These are phyloP conservation scores for Pseudotriccus pelzelni DNA, from an alignment of 2,797 vertebrate genomes.

Conservation along the genomic window DNA sequence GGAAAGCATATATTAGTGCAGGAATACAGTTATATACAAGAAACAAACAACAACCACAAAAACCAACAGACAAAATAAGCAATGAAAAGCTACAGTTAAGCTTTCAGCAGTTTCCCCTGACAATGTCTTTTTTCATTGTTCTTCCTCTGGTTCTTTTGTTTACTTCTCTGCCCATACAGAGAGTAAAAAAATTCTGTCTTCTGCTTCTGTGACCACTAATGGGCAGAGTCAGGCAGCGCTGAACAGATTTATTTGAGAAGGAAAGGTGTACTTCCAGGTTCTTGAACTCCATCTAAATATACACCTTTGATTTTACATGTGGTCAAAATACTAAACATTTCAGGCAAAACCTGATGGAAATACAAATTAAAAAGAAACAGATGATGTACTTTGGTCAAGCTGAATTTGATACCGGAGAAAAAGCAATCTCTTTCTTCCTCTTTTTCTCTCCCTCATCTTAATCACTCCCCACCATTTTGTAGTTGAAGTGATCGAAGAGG, in stretches of 20 bases:
- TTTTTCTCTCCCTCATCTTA: neutral
- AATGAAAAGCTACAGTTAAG: neutral
- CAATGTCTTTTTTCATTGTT: neutral
- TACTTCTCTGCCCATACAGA: slow-evolving; percentile 67
- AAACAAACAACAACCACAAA: neutral
- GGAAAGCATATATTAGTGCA: neutral
- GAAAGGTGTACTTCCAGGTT: slow-evolving; percentile 69
- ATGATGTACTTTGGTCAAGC: neutral
- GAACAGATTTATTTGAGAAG: slow-evolving; percentile 63
- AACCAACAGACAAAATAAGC: neutral
- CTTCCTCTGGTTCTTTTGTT: slow-evolving; percentile 33
- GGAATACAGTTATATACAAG: neutral
- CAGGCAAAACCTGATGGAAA: neutral
- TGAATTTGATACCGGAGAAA: neutral
- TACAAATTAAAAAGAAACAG: neutral
- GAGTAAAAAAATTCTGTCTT: slow-evolving; percentile 55
- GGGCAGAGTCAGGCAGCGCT: slow-evolving; percentile 51
- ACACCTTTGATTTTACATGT: slow-evolving; percentile 58
- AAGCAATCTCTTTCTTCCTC: neutral
- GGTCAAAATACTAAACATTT: slow-evolving; percentile 16
- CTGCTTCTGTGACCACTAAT: slow-evolving; percentile 71
- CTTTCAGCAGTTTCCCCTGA: neutral
- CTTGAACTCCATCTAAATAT: slow-evolving; percentile 67
- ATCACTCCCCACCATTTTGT: neutral
- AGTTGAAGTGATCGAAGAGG: neutral